phyloP scores from a whole-genome alignment of 2,797 vertebrate genomes.

The Chaenodraco wilsoni region DNA sequence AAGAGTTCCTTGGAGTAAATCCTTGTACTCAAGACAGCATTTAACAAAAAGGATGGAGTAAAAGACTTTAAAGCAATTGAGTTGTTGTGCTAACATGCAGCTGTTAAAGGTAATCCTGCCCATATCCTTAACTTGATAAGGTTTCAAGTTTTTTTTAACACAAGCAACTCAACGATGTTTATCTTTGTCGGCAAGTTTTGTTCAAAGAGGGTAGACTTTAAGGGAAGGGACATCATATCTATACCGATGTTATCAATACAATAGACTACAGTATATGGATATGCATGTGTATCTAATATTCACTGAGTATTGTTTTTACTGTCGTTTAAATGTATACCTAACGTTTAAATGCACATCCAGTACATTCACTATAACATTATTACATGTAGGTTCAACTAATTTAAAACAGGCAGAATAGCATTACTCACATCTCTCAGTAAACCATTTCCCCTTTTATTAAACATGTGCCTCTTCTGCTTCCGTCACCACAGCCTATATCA shows the following conservation, averaged over 20 bases:
- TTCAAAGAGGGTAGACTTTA: background rate
- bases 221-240: background rate
- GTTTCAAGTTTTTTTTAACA: background rate
- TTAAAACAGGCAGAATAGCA: background rate
- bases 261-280: background rate
- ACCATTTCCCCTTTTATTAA: no score
- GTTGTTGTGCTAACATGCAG: conserved; percentile 1
- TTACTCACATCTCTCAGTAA: background rate
- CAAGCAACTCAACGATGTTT: background rate
- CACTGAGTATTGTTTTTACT: background rate
- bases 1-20: conserved; percentile 5
- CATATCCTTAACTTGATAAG: background rate
- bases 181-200: background rate
- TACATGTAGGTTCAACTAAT: background rate
- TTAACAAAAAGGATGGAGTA: background rate
- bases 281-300: background rate
- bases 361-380: background rate
- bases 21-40: background rate
- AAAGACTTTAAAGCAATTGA: conserved; percentile 7
- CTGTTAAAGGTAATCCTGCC: conserved; percentile 38
- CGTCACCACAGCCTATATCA: no score
- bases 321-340: background rate
- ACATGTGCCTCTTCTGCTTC: no score
- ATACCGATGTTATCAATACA: background rate
- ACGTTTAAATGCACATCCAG: background rate